Evolutionary conservation across 2,888 invertebrate species (phyloP).

Genomic region (Tridacna gigas): DNA sequence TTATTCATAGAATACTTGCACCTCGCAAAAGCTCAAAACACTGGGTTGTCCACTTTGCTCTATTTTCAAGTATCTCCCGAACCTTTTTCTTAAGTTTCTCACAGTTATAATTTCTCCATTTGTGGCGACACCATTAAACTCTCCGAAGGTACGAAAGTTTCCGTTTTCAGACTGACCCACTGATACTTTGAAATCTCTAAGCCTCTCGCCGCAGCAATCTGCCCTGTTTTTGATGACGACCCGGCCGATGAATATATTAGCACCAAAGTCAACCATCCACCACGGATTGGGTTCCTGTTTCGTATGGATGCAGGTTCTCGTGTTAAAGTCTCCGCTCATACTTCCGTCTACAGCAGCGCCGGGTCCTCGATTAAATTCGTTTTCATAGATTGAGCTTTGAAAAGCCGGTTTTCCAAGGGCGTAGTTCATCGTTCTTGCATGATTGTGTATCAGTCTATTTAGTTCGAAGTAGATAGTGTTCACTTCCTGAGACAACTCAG

Average conservation of each 20-base stretch:
- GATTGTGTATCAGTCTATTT: conserved; percentile 7
- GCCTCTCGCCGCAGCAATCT: conserved; percentile 10
- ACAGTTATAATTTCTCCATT: conserved; percentile 19
- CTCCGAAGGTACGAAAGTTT: neutral
- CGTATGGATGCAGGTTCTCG: conserved; percentile 2
- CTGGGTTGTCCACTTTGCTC: neutral
- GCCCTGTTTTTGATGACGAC: conserved; percentile 18
- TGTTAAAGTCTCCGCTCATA: conserved; percentile 11
- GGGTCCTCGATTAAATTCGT: neutral
- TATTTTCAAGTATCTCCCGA: conserved; percentile 16
- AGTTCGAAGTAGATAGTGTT: conserved; percentile 8
- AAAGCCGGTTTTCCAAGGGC: conserved; percentile 11
- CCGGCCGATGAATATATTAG: conserved; percentile 13
- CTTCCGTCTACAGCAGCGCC: conserved; percentile 8
- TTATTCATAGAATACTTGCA: conserved; percentile 20
- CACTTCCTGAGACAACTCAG: neutral
- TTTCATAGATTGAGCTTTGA: conserved; percentile 11
- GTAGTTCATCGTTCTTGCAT: conserved; percentile 9
- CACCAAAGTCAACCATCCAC: conserved; percentile 22
- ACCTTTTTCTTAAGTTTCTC: conserved; percentile 16
- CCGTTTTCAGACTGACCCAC: conserved; percentile 12
- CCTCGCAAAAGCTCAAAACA: conserved; percentile 14
- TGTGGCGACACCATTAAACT: conserved; percentile 10
- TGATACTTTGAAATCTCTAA: conserved; percentile 7
- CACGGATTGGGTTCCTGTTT: conserved; percentile 2